A percentile compares a stretch with the other conserved stretches of the same genome.
Evolutionary conservation across 2,888 invertebrate genomes (phyloP).

Genomic region (Drosophila monieri): DNA sequence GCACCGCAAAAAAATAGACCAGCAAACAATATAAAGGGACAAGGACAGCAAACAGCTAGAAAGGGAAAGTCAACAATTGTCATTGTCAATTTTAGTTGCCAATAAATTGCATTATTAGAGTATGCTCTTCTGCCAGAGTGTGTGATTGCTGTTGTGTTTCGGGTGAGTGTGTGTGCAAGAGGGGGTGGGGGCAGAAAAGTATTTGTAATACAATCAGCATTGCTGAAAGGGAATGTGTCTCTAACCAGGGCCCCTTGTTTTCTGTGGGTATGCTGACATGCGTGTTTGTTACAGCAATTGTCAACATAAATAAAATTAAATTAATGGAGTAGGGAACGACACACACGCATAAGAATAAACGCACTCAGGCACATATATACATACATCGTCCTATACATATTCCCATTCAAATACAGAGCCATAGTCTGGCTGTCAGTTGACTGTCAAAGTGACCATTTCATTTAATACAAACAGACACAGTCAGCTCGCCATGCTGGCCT

Average conservation of each 20-base stretch:
- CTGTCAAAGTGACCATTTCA: constrained; percentile 73
- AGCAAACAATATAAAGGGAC: constrained; percentile 24
- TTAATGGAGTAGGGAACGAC: constrained; percentile 44
- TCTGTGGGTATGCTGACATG: constrained; percentile 27
- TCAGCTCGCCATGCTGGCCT: constrained; percentile 18
- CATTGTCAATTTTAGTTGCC: constrained; percentile 63
- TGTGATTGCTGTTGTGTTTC: neutral
- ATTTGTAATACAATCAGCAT: constrained; percentile 61
- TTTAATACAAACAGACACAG: constrained; percentile 54
- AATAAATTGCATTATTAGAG: constrained; percentile 72
- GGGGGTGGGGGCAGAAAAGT: constrained; percentile 42
- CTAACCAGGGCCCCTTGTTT: constrained; percentile 25
- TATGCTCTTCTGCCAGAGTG: constrained; percentile 27
- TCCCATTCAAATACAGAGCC: constrained; percentile 15
- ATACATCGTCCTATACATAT: constrained; percentile 7
- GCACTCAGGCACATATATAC: constrained; percentile 7
- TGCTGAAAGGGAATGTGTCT: constrained; percentile 24
- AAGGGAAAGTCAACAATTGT: constrained; percentile 66
- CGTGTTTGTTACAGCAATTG: constrained; percentile 58
- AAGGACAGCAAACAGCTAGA: constrained; percentile 28
- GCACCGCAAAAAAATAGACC: constrained; percentile 12
- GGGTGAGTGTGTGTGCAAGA: neutral
- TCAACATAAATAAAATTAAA: constrained; percentile 77
- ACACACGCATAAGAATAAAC: constrained; percentile 10
- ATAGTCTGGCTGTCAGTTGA: constrained; percentile 57